A percentile compares a stretch with the other conserved stretches of the same genome.
Conservation (phyloP, 2,888 invertebrate species). For the Tetropium fuscum region DNA sequence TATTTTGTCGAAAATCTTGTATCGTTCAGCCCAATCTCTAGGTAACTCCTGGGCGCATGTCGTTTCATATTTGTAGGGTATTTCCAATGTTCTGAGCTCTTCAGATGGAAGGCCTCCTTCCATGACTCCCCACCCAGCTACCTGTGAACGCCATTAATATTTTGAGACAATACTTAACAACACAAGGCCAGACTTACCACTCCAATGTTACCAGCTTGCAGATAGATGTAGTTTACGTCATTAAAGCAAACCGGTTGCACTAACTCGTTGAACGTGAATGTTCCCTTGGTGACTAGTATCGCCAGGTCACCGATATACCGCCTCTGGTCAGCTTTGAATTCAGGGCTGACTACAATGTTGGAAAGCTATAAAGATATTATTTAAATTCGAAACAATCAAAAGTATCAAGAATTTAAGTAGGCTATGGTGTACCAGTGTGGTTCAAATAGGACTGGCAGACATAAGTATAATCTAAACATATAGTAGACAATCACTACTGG, state of each 20-base stretch:
- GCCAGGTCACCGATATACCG: constrained; percentile 36
- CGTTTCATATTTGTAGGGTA: constrained; percentile 34
- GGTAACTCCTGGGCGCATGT: constrained; percentile 35
- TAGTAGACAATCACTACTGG: too few relatives aligned
- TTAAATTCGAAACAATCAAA: too few relatives aligned
- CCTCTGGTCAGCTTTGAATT: constrained; percentile 31
- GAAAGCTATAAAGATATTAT: neutral
- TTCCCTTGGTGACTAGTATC: constrained; percentile 30
- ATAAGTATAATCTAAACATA: neutral
- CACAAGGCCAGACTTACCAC: constrained; percentile 36
- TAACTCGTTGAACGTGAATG: constrained; percentile 30
- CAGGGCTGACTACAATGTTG: constrained; percentile 18
- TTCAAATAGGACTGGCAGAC: too few relatives aligned
- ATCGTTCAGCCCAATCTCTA: constrained; percentile 30
- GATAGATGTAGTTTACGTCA: constrained; percentile 28
- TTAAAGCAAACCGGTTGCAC: constrained; percentile 39
- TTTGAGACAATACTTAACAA: too few relatives aligned
- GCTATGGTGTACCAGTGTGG: too few relatives aligned
- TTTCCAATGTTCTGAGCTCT: constrained; percentile 28
- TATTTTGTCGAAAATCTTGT: constrained; percentile 34
- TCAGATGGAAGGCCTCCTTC: constrained; percentile 30
- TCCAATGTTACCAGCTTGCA: constrained; percentile 28
- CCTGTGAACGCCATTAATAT: constrained; percentile 17
- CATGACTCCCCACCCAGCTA: constrained; percentile 37
- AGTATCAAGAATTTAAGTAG: too few relatives aligned